These are phyloP conservation scores for Synergus umbraculus DNA, from an alignment of 2,888 invertebrate genomes.

Conservation along the genomic window DNA sequence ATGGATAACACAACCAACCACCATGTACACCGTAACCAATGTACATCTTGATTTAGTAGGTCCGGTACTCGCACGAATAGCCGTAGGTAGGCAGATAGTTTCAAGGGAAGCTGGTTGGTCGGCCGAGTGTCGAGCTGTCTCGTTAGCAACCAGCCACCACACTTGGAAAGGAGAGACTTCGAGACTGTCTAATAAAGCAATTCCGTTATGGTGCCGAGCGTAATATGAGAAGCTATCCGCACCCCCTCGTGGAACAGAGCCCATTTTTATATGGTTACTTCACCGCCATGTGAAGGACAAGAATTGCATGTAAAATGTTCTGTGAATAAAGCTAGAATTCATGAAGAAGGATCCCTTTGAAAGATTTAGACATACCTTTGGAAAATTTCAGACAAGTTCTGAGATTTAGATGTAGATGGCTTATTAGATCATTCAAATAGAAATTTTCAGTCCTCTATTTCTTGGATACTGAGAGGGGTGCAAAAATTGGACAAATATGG, in stretches of 20 bases:
- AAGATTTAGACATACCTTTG: neutral
- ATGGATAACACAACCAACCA: slow-evolving; percentile 73
- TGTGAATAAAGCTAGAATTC: neutral
- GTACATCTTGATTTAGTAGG: slow-evolving; percentile 77
- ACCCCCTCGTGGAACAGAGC: slow-evolving; percentile 64
- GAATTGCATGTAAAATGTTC: neutral
- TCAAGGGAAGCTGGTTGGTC: slow-evolving; percentile 66
- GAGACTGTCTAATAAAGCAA: slow-evolving; percentile 73
- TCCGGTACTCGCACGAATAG: slow-evolving; percentile 66
- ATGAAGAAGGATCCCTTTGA: too few relatives aligned
- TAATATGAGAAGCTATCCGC: slow-evolving; percentile 74
- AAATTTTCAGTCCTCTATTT: too few relatives aligned
- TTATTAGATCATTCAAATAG: too few relatives aligned
- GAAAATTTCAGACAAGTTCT: neutral
- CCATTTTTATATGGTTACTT: slow-evolving; percentile 68
- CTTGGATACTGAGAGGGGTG: too few relatives aligned
- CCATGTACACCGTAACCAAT: slow-evolving; percentile 75
- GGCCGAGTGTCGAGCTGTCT: slow-evolving; percentile 72
- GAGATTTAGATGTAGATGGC: too few relatives aligned
- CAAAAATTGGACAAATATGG: too few relatives aligned
- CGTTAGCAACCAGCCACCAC: slow-evolving; percentile 68
- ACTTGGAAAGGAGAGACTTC: slow-evolving; percentile 52
- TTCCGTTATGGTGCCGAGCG: slow-evolving; percentile 73
- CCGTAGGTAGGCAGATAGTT: slow-evolving; percentile 51
- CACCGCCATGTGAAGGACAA: neutral